phyloP scores from a whole-genome alignment of 2,113 vertebrate genomes.

The Pygoscelis antarcticus region DNA sequence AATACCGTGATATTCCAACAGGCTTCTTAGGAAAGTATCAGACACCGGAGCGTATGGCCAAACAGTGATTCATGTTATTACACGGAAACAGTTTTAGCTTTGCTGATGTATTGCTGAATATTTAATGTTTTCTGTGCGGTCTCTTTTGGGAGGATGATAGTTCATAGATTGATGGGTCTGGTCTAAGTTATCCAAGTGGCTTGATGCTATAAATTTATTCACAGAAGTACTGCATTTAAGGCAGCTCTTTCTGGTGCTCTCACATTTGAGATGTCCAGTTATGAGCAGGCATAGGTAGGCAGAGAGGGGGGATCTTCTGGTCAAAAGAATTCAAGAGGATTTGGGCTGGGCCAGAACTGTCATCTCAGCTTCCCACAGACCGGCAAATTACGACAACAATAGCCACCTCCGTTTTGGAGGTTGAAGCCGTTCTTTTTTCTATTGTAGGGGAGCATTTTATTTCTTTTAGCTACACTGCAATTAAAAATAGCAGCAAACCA shows the following conservation, averaged over 20 bases:
- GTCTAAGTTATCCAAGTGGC: neutral
- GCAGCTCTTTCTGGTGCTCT: neutral
- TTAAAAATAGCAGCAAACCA: slow-evolving; percentile 43
- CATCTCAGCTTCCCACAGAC: neutral
- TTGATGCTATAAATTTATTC: neutral
- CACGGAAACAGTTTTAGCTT: neutral
- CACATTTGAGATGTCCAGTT: neutral
- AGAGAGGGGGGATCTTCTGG: neutral
- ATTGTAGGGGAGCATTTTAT: neutral
- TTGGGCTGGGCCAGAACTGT: neutral
- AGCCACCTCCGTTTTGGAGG: neutral
- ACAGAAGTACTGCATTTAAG: neutral
- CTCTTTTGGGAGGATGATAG: neutral
- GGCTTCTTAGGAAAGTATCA: neutral
- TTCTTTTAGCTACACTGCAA: slow-evolving; percentile 13
- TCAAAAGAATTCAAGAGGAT: neutral
- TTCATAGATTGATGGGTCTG: neutral
- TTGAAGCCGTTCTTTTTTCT: neutral
- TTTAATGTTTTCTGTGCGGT: neutral
- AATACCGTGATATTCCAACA: neutral
- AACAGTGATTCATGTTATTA: slow-evolving; percentile 10
- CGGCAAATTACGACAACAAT: neutral
- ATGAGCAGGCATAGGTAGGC: neutral
- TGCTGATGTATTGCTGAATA: neutral
- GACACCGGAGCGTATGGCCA: neutral